A percentile compares a stretch with the other conserved stretches of the same genome.
These are phyloP conservation scores for Andrena cerasifolii DNA, from an alignment of 1,140 invertebrate species.

Conservation along the genomic window DNA sequence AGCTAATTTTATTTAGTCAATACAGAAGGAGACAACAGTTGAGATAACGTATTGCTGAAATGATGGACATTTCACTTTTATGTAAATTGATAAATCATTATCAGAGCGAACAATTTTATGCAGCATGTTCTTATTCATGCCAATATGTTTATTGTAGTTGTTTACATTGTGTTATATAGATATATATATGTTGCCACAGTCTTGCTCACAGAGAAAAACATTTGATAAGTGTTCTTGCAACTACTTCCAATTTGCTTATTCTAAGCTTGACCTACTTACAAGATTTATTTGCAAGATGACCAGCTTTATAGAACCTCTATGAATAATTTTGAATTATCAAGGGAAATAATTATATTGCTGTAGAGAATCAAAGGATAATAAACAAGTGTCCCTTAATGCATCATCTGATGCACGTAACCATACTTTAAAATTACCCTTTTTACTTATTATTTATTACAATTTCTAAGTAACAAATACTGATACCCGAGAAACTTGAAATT, in stretches of 20 bases:
- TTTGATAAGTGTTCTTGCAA: constrained; percentile 71
- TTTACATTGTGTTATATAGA: constrained; percentile 11
- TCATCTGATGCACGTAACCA: neutral
- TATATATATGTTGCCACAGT: constrained; percentile 22
- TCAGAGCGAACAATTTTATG: neutral
- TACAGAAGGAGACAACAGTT: neutral
- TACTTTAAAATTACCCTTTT: neutral
- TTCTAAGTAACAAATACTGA: too few species aligned
- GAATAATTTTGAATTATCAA: constrained; percentile 22
- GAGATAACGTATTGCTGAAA: neutral
- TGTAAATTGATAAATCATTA: constrained; percentile 3
- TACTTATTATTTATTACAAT: neutral
- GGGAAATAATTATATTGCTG: neutral
- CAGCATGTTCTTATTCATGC: constrained; percentile 1
- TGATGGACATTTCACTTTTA: neutral
- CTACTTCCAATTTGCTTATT: constrained; percentile 70
- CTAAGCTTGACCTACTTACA: constrained; percentile 76
- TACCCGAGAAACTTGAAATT: too few species aligned
- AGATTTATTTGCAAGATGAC: constrained; percentile 14
- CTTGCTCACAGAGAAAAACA: constrained; percentile 50
- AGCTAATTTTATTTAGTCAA: neutral
- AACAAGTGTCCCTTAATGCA: neutral
- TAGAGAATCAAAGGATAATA: neutral
- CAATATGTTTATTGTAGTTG: constrained; percentile 7
- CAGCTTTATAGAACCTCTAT: constrained; percentile 11